These are phyloP conservation scores for Epizoanthus rinbou DNA, from an alignment of 92 coral and sea anemone genomes.

Conservation along the genomic window DNA sequence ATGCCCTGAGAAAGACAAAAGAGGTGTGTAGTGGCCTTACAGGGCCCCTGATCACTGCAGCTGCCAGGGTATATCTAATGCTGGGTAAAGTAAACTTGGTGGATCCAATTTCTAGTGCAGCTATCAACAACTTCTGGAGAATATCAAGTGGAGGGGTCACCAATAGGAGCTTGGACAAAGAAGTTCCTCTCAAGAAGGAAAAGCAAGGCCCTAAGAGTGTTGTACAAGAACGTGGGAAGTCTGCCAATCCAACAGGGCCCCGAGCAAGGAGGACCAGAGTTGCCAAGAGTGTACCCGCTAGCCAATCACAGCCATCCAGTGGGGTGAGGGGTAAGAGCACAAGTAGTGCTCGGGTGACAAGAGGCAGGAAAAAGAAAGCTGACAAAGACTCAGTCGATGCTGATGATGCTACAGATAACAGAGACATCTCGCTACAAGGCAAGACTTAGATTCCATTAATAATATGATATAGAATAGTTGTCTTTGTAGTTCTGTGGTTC, in stretches of 20 bases:
- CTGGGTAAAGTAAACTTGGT: slow-evolving; percentile 33
- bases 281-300: background rate
- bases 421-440: background rate
- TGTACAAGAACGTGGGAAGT: background rate
- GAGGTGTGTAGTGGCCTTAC: slow-evolving; percentile 37
- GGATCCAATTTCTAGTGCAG: slow-evolving; percentile 14
- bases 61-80: slow-evolving; percentile 58
- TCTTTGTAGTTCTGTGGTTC: background rate
- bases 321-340: background rate
- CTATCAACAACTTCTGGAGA: slow-evolving; percentile 18
- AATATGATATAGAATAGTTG: slow-evolving; percentile 4
- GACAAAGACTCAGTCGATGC: background rate
- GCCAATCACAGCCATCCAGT: background rate
- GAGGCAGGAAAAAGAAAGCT: slow-evolving; percentile 5
- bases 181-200: background rate
- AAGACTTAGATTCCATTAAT: background rate
- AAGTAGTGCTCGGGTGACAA: background rate
- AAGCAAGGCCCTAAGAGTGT: background rate
- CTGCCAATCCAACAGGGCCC: background rate
- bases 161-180: background rate
- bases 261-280: slow-evolving; percentile 3
- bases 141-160: background rate
- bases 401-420: background rate
- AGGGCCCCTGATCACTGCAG: slow-evolving; percentile 37
- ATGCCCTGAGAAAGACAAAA: slow-evolving; percentile 45